Conservation (phyloP, 2,797 vertebrate genomes). For the Lacerta agilis region DNA sequence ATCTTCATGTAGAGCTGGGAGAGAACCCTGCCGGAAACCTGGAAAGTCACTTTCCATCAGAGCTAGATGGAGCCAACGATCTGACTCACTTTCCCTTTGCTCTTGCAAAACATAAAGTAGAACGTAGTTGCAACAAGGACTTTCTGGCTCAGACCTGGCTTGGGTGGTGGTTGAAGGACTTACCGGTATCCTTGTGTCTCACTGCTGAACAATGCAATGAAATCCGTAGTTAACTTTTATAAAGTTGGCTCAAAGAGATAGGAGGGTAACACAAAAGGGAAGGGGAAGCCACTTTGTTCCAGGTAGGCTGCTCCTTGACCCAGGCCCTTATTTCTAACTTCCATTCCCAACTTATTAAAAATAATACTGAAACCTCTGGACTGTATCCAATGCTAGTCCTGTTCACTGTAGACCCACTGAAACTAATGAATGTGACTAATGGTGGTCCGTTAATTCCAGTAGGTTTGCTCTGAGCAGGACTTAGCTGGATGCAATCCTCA, state of each 20-base stretch:
- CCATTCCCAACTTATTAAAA: conserved; percentile 26
- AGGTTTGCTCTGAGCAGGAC: no score
- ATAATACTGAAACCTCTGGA: conserved; percentile 46
- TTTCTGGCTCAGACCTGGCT: fast-evolving
- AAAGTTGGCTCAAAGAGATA: conserved; percentile 14
- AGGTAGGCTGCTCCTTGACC: background rate
- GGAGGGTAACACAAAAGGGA: background rate
- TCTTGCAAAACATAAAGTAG: fast-evolving
- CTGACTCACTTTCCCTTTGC: no score
- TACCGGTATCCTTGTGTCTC: fast-evolving
- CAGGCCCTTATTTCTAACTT: conserved; percentile 8
- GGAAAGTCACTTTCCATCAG: no score
- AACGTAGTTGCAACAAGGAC: background rate
- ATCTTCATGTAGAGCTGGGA: no score
- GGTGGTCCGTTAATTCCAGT: no score
- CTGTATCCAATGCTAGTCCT: no score
- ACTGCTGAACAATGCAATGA: background rate
- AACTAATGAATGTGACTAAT: no score
- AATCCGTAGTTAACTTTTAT: fast-evolving
- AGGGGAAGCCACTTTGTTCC: background rate
- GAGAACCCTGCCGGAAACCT: no score
- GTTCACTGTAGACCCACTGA: no score
- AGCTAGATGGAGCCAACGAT: no score
- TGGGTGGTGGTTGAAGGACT: background rate
- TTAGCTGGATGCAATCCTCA: no score